Conservation (phyloP, 2,113 vertebrate species). For the Clarias magur region DNA sequence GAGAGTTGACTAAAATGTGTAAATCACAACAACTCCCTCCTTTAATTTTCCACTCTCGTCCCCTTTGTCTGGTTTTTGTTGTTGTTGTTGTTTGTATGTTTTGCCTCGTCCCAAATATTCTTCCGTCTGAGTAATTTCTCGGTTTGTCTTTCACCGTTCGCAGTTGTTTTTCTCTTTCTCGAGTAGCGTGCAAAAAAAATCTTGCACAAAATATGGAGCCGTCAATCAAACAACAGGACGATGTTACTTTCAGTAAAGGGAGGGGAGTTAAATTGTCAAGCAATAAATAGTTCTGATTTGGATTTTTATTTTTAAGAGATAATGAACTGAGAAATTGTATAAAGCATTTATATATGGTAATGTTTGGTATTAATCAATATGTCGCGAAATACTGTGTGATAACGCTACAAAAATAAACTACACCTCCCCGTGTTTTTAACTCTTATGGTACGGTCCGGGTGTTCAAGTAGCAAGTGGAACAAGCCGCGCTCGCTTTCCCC, state of each 20-base stretch:
- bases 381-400: neutral
- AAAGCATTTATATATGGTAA: rapidly evolving
- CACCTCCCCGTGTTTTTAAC: rapidly evolving
- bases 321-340: neutral
- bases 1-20: slow-evolving; percentile 13
- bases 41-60: slow-evolving; percentile 38
- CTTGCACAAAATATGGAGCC: slow-evolving; percentile 63
- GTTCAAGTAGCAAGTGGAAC: slow-evolving; percentile 53
- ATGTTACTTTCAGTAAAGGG: slow-evolving; percentile 12
- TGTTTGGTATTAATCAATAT: neutral
- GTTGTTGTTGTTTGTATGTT: too few species aligned
- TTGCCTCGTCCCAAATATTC: slow-evolving; percentile 43
- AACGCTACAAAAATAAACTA: neutral
- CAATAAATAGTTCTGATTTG: neutral
- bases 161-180: slow-evolving; percentile 54
- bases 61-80: neutral
- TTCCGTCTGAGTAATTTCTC: slow-evolving; percentile 51
- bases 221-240: slow-evolving; percentile 67
- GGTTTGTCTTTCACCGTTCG: slow-evolving; percentile 36
- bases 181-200: slow-evolving; percentile 60
- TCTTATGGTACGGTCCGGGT: slow-evolving; percentile 65
- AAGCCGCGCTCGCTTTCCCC: slow-evolving; percentile 54
- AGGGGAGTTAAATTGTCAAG: neutral
- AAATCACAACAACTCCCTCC: slow-evolving; percentile 30
- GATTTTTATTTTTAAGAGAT: neutral